These are phyloP conservation scores for Heliangelus exortis DNA, from an alignment of 2,797 vertebrate species.

Conservation along the genomic window DNA sequence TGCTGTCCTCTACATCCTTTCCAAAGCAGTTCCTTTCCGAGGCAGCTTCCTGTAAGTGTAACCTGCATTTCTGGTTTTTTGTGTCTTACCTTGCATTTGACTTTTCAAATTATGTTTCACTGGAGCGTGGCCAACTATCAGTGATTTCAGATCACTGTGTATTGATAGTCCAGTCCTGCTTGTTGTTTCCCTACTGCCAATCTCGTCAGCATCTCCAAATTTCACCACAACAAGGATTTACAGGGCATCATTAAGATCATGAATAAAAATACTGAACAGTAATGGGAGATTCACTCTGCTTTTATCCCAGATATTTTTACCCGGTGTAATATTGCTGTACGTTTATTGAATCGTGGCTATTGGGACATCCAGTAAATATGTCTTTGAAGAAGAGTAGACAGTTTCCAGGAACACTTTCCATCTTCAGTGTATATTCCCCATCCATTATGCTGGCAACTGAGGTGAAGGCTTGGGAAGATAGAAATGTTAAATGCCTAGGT, in stretches of 20 bases:
- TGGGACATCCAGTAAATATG: background rate
- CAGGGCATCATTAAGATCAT: background rate
- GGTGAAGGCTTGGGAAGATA: background rate
- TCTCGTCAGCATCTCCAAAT: background rate
- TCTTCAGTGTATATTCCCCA: background rate
- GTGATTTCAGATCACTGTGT: background rate
- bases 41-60: background rate
- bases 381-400: constrained; percentile 8
- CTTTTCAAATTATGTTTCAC: background rate
- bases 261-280: constrained; percentile 22
- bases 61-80: constrained; percentile 19
- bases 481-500: background rate
- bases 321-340: background rate
- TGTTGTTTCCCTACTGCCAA: background rate
- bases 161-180: background rate
- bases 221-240: background rate
- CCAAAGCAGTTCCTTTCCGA: background rate
- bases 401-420: background rate
- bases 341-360: background rate
- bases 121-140: background rate
- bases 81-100: background rate
- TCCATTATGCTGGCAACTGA: background rate
- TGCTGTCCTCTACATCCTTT: background rate
- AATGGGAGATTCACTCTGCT: background rate
- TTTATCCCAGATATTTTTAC: background rate